Percentiles rank a stretch among this genome's conserved stretches.
Evolutionary conservation across 2,113 vertebrate species (phyloP).

Genomic region (Porphyrio hochstetteri): DNA sequence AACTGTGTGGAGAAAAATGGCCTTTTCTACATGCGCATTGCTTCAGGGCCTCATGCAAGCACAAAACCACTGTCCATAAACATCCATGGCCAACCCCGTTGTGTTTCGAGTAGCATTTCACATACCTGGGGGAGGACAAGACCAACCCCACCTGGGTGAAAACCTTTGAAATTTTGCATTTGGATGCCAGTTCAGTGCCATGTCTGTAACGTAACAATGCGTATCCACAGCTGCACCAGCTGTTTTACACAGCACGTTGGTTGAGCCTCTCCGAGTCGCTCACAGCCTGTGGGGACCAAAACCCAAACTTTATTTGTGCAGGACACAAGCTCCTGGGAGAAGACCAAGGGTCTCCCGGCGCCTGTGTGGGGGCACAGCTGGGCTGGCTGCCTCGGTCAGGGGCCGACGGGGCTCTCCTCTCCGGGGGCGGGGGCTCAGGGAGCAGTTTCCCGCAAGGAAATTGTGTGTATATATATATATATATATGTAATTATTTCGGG

Average conservation of each 20-base stretch:
- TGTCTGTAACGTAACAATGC: neutral
- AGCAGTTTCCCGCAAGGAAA: neutral
- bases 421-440: neutral
- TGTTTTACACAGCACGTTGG: neutral
- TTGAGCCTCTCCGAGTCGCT: neutral
- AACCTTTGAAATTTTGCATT: neutral
- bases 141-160: neutral
- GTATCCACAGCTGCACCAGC: neutral
- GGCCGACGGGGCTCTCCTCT: neutral
- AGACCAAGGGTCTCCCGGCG: rapidly evolving
- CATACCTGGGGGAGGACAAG: rapidly evolving
- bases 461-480: no score
- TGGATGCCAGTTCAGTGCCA: neutral
- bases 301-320: rapidly evolving
- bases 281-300: rapidly evolving
- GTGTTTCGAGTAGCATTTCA: neutral
- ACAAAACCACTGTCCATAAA: neutral
- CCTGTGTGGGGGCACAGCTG: rapidly evolving
- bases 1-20: neutral
- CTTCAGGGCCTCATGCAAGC: neutral
- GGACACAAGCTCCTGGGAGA: neutral
- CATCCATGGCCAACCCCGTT: neutral
- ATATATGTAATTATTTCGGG: neutral
- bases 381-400: neutral
- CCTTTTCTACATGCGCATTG: neutral